Base-by-base conservation (phyloP, 2,888 invertebrate genomes). In the Geotrupes spiniger region DNA sequence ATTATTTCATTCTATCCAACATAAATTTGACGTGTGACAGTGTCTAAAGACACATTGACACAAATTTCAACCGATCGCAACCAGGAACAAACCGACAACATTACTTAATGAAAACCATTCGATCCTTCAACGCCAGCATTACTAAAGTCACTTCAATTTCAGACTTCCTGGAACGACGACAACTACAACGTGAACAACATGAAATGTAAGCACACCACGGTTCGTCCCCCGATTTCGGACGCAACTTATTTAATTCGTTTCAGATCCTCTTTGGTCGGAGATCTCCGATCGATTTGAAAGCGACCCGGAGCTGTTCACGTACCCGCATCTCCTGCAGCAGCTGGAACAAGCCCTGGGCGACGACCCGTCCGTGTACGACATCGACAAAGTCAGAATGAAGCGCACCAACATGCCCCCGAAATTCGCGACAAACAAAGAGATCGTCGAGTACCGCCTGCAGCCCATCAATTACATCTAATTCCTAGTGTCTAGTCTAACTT, bases 211-310 rank as follows among this genome's bases (percentile, higher is more conserved):
- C 31, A 37, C 31, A 28, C 42, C 36, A 4, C n/a, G 9, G 9
- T 17, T 29, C 4, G 9, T 25, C 29, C 28, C n/a, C 28, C n/a
- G 10, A 27, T 42, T 48, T 29, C 16, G 33, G n/a, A 27, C 21
- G 6, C 3, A 21, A 21, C 21, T 21, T 21, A 21, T 6, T 21
- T 3, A 21, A 21, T 21, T 21, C 6, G 15, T 61, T 63, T 51
- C 45, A 69, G 70, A 62, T 58, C 63, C 66, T 1, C 55, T 58
- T 16, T 71, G 70, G 70, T 58, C 63, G 1, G 69, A 72, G 40
- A 59, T 72, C 27, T 67, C 70, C 5, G 66, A 70, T 9, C 54
- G 63, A 42, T 68, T 66, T 46, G 71, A 71, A 49, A 69, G 66
- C 51, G 61, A 71, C 36, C 71, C 71, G 3, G 70, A 72, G 44